These are phyloP conservation scores for Trichogramma pretiosum DNA, from an alignment of 1,140 invertebrate genomes.

Conservation along the genomic window DNA sequence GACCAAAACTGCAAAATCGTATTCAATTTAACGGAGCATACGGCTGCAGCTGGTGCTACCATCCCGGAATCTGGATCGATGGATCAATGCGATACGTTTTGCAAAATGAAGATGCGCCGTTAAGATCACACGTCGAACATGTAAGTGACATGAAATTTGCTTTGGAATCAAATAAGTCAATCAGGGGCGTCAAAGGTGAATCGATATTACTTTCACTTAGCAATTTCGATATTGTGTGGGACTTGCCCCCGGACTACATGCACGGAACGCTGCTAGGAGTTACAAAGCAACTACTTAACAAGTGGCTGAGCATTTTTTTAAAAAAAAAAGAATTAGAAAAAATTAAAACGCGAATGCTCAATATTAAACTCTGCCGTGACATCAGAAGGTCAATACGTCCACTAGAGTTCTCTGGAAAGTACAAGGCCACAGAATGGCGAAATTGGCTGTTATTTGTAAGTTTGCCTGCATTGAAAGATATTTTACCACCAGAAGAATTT, in stretches of 20 bases:
- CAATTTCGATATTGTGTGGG: neutral
- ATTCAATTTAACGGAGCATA: conserved; percentile 4
- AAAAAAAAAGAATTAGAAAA: neutral
- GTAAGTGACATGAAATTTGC: neutral
- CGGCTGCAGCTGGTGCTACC: conserved; percentile 1
- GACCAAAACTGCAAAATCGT: conserved; percentile 5
- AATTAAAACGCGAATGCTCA: neutral
- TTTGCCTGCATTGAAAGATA: neutral
- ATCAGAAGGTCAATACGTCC: neutral
- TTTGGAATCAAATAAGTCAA: neutral
- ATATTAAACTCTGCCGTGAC: neutral
- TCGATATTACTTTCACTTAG: neutral
- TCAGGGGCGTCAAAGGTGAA: neutral
- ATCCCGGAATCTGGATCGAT: neutral
- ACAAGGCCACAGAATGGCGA: neutral
- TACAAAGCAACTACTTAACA: no score
- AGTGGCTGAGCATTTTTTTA: neutral
- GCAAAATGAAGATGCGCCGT: neutral
- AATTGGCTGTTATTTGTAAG: neutral
- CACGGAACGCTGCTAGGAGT: neutral
- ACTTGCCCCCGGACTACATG: neutral
- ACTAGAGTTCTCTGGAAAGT: neutral
- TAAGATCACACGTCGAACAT: neutral
- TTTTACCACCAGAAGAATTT: neutral
- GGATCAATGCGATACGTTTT: neutral